phyloP scores from a whole-genome alignment of 2,888 invertebrate species.

The Deilephila elpenor region DNA sequence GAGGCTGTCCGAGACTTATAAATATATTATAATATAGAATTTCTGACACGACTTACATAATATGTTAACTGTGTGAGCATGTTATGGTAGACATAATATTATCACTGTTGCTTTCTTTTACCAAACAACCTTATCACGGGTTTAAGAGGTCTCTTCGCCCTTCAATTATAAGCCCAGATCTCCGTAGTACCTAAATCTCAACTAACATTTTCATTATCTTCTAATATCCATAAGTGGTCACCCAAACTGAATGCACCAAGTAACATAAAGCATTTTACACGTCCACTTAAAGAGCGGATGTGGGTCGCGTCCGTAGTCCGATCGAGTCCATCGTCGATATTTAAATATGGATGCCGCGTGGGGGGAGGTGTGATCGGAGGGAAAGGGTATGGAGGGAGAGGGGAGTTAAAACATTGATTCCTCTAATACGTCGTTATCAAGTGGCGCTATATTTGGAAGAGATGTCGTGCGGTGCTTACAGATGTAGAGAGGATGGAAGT shows the following conservation, averaged over 20 bases:
- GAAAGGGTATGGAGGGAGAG: conserved; percentile 50
- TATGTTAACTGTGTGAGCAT: too few relatives aligned
- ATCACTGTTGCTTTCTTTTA: too few relatives aligned
- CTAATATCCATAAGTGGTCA: background rate
- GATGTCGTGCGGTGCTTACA: conserved; percentile 60
- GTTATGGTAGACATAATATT: too few relatives aligned
- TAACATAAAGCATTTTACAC: background rate
- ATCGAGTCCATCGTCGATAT: conserved; percentile 42
- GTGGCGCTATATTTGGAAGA: conserved; percentile 76
- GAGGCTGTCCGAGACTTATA: too few relatives aligned
- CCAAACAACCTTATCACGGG: too few relatives aligned
- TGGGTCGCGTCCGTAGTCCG: conserved; percentile 15
- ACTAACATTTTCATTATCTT: background rate
- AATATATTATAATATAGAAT: too few relatives aligned
- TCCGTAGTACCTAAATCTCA: too few relatives aligned
- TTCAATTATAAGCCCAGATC: too few relatives aligned
- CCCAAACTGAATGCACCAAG: background rate
- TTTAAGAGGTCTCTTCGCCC: too few relatives aligned
- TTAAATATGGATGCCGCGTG: conserved; percentile 70
- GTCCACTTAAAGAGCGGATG: conserved; percentile 20
- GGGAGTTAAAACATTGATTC: conserved; percentile 74
- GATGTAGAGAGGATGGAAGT: conserved; percentile 51
- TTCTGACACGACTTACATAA: too few relatives aligned
- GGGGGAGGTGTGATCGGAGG: conserved; percentile 16
- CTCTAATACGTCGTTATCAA: conserved; percentile 79